phyloP scores from a whole-genome alignment of 2,113 vertebrate genomes.

The Physeter macrocephalus region DNA sequence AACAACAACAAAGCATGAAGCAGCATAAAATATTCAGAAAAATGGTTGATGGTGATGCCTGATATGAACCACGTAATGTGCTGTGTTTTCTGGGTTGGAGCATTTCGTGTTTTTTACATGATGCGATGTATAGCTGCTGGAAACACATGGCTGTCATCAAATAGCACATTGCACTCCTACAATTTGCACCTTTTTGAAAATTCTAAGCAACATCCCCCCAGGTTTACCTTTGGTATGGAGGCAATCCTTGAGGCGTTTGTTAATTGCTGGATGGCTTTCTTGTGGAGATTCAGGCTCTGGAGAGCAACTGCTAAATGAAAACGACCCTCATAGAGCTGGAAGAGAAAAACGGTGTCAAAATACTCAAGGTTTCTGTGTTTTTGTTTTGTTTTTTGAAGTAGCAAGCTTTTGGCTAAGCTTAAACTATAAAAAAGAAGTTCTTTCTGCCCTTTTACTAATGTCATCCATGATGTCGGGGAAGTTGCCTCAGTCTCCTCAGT shows the following conservation, averaged over 20 bases:
- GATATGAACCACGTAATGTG: background rate
- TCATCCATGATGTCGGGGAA: background rate
- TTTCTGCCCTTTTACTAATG: background rate
- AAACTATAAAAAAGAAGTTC: background rate
- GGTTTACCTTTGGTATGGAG: constrained; percentile 46
- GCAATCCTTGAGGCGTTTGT: constrained; percentile 41
- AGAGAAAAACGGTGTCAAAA: constrained; percentile 37
- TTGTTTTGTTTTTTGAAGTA: background rate
- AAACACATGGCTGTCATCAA: background rate
- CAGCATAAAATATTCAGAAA: background rate
- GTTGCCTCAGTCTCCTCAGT: background rate
- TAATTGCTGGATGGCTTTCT: constrained; percentile 56
- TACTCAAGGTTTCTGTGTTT: background rate
- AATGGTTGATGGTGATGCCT: background rate
- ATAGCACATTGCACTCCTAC: background rate
- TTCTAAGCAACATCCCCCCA: constrained; percentile 3
- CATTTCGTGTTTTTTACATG: background rate
- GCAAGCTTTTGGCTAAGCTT: background rate
- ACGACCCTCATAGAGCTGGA: constrained; percentile 48
- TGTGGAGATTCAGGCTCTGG: constrained; percentile 16
- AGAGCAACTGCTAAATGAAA: constrained; percentile 46
- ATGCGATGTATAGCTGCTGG: background rate
- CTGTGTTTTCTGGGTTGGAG: background rate
- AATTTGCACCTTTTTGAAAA: constrained; percentile 1
- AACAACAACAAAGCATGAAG: background rate